phyloP scores from a whole-genome alignment of 2,113 vertebrate species.

The Seriola aureovittata region DNA sequence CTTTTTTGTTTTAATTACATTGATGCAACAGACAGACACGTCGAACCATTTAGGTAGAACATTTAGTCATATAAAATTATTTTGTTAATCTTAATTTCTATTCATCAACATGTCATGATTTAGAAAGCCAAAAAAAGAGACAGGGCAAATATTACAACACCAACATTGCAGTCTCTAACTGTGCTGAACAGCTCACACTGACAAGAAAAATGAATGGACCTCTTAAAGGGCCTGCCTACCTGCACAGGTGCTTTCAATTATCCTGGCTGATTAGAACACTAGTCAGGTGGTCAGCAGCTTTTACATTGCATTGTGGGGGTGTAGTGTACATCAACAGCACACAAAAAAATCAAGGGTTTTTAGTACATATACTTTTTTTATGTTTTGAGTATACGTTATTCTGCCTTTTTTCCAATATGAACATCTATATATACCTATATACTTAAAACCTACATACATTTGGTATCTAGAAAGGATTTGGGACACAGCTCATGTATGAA shows the following conservation, averaged over 20 bases:
- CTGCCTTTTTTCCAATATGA: no score
- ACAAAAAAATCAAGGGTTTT: no score
- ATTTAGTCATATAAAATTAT: not conserved
- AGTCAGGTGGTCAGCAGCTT: not conserved
- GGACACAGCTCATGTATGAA: no score
- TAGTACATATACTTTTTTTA: no score
- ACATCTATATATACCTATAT: no score
- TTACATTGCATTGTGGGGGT: no score
- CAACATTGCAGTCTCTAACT: not conserved
- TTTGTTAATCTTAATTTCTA: not conserved
- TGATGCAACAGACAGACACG: not conserved
- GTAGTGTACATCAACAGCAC: no score
- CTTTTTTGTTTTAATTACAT: constrained; percentile 3
- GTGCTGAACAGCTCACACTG: not conserved
- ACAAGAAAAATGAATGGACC: not conserved
- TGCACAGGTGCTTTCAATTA: not conserved
- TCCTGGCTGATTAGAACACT: not conserved
- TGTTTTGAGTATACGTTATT: no score
- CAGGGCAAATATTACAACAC: no score
- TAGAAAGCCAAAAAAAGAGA: not conserved
- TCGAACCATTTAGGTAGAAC: not conserved
- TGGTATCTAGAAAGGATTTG: no score
- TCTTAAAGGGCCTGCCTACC: not conserved
- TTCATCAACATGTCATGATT: not conserved
- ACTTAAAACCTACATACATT: no score